Conservation (phyloP, 1,140 invertebrate species). For the Pinna nobilis region DNA sequence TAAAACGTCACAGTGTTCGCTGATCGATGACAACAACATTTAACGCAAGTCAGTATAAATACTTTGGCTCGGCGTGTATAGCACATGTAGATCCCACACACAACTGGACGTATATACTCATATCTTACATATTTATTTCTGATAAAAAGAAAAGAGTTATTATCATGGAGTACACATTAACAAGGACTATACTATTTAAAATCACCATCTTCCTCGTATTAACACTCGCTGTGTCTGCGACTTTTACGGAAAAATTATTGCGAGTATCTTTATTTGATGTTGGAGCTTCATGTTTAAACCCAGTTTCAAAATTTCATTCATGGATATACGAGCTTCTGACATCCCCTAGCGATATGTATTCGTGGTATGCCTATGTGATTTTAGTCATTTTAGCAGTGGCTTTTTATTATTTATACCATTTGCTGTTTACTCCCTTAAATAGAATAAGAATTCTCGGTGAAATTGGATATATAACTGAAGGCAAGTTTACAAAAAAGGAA, state of each 20-base stretch:
- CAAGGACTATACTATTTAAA: too few relatives aligned
- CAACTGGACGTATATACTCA: too few relatives aligned
- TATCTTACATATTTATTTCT: too few relatives aligned
- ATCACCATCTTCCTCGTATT: slow-evolving; percentile 42
- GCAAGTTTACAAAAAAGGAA: slow-evolving; percentile 66
- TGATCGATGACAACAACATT: too few relatives aligned
- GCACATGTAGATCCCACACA: too few relatives aligned
- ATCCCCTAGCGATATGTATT: slow-evolving; percentile 34
- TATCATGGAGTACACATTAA: too few relatives aligned
- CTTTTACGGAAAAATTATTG: slow-evolving; percentile 51
- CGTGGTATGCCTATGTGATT: slow-evolving; percentile 44
- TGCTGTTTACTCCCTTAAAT: slow-evolving; percentile 64
- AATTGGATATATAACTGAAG: slow-evolving; percentile 74
- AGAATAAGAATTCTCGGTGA: slow-evolving; percentile 71
- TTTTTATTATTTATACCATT: slow-evolving; percentile 43
- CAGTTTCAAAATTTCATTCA: slow-evolving; percentile 31
- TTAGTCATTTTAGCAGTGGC: slow-evolving; percentile 1
- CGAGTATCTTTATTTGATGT: slow-evolving; percentile 53
- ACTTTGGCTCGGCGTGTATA: too few relatives aligned
- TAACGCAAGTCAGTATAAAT: too few relatives aligned
- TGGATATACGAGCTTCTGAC: slow-evolving; percentile 28
- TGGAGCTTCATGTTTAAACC: slow-evolving; percentile 58
- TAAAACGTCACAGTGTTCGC: too few relatives aligned
- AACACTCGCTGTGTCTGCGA: slow-evolving; percentile 42
- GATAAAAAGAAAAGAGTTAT: too few relatives aligned